Percentiles rank a stretch among this genome's conserved stretches.
Conservation (phyloP, 2,888 invertebrate genomes). For the Hetaerina titia region DNA sequence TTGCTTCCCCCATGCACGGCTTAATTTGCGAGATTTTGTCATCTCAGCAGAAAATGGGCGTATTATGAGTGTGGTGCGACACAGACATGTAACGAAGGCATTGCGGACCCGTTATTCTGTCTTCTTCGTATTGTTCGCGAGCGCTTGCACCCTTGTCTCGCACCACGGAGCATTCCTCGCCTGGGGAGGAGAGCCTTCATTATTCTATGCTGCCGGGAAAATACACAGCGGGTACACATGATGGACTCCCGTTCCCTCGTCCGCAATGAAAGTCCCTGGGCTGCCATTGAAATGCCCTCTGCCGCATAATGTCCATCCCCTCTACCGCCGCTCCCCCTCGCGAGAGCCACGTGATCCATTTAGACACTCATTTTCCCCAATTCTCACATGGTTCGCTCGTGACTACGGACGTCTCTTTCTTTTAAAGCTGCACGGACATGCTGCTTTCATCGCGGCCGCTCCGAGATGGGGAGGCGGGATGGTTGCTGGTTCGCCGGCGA, state of each 20-base stretch:
- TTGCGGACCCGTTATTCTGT: no score
- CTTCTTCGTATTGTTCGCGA: no score
- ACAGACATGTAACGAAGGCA: no score
- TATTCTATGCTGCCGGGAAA: no score
- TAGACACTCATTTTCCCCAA: background rate
- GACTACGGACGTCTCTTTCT: background rate
- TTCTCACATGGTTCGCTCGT: background rate
- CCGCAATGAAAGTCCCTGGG: background rate
- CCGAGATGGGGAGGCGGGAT: no score
- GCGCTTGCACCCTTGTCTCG: no score
- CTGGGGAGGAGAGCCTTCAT: no score
- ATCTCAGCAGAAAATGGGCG: no score
- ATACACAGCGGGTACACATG: background rate
- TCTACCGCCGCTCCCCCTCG: background rate
- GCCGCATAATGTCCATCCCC: background rate
- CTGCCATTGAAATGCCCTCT: slow-evolving; percentile 17
- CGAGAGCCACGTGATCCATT: background rate
- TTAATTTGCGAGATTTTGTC: no score
- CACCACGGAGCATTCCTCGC: no score
- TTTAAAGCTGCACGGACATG: slow-evolving; percentile 16
- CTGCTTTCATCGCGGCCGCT: background rate
- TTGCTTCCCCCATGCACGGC: no score
- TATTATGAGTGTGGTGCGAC: no score
- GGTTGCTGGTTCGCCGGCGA: background rate
- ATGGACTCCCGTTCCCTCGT: background rate